A percentile compares a stretch with the other conserved stretches of the same genome.
These are phyloP conservation scores for Siniperca knerii DNA, from an alignment of 2,113 vertebrate species.

Conservation along the genomic window DNA sequence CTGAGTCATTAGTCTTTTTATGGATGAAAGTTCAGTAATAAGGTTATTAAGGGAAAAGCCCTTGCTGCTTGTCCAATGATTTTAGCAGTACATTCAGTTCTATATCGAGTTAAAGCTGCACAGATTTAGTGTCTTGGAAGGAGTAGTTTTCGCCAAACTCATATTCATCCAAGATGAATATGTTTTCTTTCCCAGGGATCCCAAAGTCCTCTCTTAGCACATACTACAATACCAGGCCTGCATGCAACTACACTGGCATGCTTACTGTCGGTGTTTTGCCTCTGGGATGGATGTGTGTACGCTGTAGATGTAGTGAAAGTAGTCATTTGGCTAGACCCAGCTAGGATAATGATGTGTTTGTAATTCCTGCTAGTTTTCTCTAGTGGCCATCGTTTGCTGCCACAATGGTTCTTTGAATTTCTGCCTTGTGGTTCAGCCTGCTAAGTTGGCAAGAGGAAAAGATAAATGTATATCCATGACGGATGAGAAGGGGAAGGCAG, in stretches of 20 bases:
- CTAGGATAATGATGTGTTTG: conserved; percentile 69
- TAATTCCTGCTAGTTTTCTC: conserved; percentile 57
- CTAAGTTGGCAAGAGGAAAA: conserved; percentile 40
- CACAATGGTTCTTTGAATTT: conserved; percentile 52
- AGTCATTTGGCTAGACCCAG: conserved; percentile 60
- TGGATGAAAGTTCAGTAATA: conserved; percentile 36
- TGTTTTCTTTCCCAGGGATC: conserved; percentile 46
- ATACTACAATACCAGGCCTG: background rate
- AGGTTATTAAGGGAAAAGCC: conserved; percentile 23
- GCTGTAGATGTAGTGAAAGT: conserved; percentile 49
- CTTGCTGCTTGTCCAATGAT: background rate
- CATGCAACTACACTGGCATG: conserved; percentile 24
- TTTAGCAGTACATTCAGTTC: conserved; percentile 16
- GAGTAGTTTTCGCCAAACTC: conserved; percentile 1
- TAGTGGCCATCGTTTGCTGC: conserved; percentile 35
- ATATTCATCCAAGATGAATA: background rate
- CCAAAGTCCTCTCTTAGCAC: conserved; percentile 11
- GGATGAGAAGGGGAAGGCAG: conserved; percentile 8
- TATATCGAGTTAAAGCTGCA: conserved; percentile 17
- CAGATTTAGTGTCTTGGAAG: conserved; percentile 20
- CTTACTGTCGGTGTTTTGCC: conserved; percentile 44
- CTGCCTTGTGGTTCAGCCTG: conserved; percentile 48
- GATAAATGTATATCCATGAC: conserved; percentile 29
- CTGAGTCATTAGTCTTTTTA: conserved; percentile 61
- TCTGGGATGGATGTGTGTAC: conserved; percentile 37